Evolutionary conservation across 1,140 invertebrate species (phyloP), one percentile per base, ranked within the genome.

Genomic region (Lordiphosa collinella): DNA sequence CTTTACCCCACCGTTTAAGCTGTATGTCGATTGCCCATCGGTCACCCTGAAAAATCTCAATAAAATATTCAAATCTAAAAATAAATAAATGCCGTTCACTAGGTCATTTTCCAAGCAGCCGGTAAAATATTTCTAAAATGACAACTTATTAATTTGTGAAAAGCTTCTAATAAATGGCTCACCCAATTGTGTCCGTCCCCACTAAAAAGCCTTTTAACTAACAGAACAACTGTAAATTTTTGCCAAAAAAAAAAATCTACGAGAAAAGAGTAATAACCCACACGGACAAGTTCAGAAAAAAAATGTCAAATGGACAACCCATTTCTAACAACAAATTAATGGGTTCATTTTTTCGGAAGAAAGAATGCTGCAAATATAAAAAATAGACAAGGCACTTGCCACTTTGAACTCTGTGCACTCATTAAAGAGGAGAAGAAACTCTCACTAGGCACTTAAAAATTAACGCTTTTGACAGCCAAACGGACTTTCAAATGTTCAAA

Each of bases 371-470:
- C 79, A 73, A 61, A 82, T 85, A 82, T 85, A 82, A 82, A 78
- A 82, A 73, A 82, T 82, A 84, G 78, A 73, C 57, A 78, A 85
- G 79, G 55, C 67, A 76, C 78, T 82, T 82, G 58, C 48, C 78
- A 78, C 79, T 73, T 44, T 84, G 79, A 82, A 73, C 78, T 64
- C 9, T 60, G 64, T 70, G 79, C 56, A 85, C 78, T 70, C 78
- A 85, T 85, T 84, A 84, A 84, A 60, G 38, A 48, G 44, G 46
- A 22, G 34, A 58, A 64, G 53, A 70, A 78, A 84, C 78, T 84
- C 78, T 84, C 78, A 85, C 78, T 84, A 84, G 73, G 68, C 79
- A 85, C 72, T 84, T 85, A 84, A 85, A 84, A 84, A 85, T 84
- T 84, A 85, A 84, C 78, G 74, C 78, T 84, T 84, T 78, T 85